These are phyloP conservation scores for Chondrosia reniformis DNA, from an alignment of 37 sponge, comb jelly and placozoan species.

Conservation along the genomic window DNA sequence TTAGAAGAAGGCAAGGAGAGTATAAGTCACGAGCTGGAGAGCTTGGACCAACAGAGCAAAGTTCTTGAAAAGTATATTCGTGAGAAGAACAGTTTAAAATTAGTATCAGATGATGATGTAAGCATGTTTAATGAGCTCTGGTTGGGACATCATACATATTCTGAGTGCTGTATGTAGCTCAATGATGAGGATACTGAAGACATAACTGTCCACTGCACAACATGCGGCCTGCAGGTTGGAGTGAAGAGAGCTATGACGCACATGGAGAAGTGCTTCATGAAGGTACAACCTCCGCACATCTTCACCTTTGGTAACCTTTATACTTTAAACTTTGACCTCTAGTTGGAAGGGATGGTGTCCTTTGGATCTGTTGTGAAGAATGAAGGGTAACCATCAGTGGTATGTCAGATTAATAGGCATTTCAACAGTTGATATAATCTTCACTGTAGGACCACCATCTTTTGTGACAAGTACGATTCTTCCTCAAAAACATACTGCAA, in stretches of 20 bases:
- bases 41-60: slow-evolving; percentile 36
- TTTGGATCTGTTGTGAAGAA: slow-evolving; percentile 70
- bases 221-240: slow-evolving; percentile 71
- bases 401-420: not conserved
- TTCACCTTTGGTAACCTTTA: not conserved
- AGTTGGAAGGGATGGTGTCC: slow-evolving; percentile 78
- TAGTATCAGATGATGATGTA: not conserved
- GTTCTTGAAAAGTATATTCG: slow-evolving; percentile 32
- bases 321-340: not conserved
- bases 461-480: slow-evolving; percentile 91
- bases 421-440: not conserved
- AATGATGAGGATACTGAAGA: slow-evolving; percentile 61
- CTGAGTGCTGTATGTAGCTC: not conserved
- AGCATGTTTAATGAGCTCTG: no score
- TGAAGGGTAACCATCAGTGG: slow-evolving; percentile 53
- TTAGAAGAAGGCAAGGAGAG: no score
- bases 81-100: not conserved
- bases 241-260: slow-evolving; percentile 81
- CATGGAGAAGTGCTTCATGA: slow-evolving; percentile 95
- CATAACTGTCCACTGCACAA: slow-evolving; percentile 87
- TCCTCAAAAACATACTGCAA: slow-evolving; percentile 90
- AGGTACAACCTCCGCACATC: slow-evolving; percentile 36
- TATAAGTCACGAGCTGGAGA: slow-evolving; percentile 33
- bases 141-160: no score
- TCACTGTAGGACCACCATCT: slow-evolving; percentile 57